Conservation (phyloP, 2,797 vertebrate species). For the Falco biarmicus region DNA sequence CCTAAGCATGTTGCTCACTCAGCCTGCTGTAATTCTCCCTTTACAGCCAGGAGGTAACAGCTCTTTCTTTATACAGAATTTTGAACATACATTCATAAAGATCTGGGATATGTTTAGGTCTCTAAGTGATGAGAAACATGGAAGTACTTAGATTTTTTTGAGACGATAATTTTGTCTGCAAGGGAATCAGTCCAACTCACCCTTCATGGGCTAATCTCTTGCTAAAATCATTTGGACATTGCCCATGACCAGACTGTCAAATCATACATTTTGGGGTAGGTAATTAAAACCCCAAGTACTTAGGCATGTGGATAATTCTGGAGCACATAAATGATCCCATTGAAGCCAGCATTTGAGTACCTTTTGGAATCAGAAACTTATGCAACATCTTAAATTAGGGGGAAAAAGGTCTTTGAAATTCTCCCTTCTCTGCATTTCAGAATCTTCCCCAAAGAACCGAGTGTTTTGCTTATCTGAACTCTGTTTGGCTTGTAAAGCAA, state of each 20-base stretch:
- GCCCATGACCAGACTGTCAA: not conserved
- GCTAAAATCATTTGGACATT: not conserved
- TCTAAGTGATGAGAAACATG: not conserved
- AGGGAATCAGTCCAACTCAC: not conserved
- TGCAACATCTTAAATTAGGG: not conserved
- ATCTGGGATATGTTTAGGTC: not conserved
- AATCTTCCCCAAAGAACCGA: not conserved
- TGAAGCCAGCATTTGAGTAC: not conserved
- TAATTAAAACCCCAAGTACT: conserved; percentile 6
- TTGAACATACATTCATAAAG: not conserved
- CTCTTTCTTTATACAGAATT: not conserved
- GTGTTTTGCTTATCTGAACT: conserved; percentile 22
- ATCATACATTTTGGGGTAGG: not conserved
- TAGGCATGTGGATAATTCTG: not conserved
- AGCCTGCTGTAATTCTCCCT: not conserved
- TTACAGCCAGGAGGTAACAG: not conserved
- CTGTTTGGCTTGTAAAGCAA: conserved; percentile 27
- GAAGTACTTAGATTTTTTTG: not conserved
- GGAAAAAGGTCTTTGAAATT: not conserved
- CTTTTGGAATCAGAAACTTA: not conserved
- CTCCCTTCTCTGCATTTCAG: not conserved
- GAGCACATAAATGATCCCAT: not conserved
- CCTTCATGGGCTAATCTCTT: not conserved
- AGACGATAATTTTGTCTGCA: not conserved
- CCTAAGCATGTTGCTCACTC: not conserved